Evolutionary conservation across 2,113 vertebrate species (phyloP), one percentile per base, ranked within the genome.

Genomic region (Solea solea): DNA sequence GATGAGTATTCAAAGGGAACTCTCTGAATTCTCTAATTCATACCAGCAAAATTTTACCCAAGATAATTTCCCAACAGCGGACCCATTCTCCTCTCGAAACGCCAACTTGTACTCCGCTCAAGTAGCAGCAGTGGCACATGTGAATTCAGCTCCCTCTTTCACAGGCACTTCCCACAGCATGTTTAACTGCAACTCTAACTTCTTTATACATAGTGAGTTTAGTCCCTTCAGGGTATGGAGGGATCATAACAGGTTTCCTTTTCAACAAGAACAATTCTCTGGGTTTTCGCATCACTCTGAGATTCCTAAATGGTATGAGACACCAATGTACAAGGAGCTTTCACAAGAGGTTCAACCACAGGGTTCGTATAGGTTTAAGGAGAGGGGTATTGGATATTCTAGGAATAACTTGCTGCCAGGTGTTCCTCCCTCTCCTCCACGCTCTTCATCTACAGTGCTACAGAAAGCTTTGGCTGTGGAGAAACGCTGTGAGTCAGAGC

Each of bases 151-250:
- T 9, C 86, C 88, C 39, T 89, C 91, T 5, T 85, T 91, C 16
- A 90, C 91, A 55, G 93, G 90, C 46, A 69, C 91, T 44, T 83
- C 86, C 8, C 93, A 80, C 34, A 94, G 85, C 53, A 93, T 90
- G 82, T 84, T 93, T 67, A 89, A 84, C 72, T 92, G 87, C 61
- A 95, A 78, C 75, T 86, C 91, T 14, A 94, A 95, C 71, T 90
- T 92, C 84, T 99, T 99, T 83, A 95, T 98, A 62, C 97, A 99
- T 80, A 99, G 98, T 59, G 97, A 98, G 81, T 96, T 96, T 9
- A 99, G 98, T 83, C 97, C 98, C 44, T 99, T 99, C 80, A 95
- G 94, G 82, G 94, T 96, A 0, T 99, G 97, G 97, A 94, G 94
- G 7, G 90, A 95, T 71, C 94, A 95, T 75, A 95, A 95, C 65